Base-by-base conservation (phyloP, 2,888 invertebrate genomes). In the Drosophila mayaguana region DNA sequence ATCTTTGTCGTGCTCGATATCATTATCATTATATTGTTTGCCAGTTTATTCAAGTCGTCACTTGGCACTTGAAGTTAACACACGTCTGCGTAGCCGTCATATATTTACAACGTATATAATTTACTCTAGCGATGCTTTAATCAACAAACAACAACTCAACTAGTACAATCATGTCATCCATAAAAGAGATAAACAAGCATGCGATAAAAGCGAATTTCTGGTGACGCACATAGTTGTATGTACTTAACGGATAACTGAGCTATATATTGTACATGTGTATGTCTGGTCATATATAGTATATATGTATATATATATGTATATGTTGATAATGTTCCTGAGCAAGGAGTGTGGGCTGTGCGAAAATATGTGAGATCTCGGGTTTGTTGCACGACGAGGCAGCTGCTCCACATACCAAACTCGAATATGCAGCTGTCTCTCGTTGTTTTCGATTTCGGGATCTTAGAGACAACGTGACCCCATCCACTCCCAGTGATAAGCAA, bases 391-490 rank as follows among this genome's bases (percentile, higher is more conserved):
- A 89, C 81, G 89, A 90, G 92, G 82, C 91, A 92, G 88, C 90
- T 92, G 92, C 89, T 90, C 76, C n/a, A 50, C 53, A 32, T 57
- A 22, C 14, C 2, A 25, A 65, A 55, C 51, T 63, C 63, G 51
- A 66, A 75, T 80, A 90, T 75, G 90, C 92, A 91, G 90, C 91
- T 92, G 92, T 89, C 92, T 91, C 89, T 91, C 90, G 91, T 90
- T 92, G 90, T 91, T 91, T 91, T 92, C 91, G 92, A 92, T 92
- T 92, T 91, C 91, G 92, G 91, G 92, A 91, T 92, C 92, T 92
- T 92, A 83, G 76, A 84, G 83, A 89, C 92, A 85, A 70, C 92
- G 42, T 66, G 55, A 76, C 63, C 72, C 73, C 66, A 63, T 61
- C 68, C 34, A 40, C 36, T 32, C 18, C 67, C 45, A 53, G 65